These are phyloP conservation scores for Xestia sexstrigata DNA, from an alignment of 2,888 invertebrate species.

Conservation along the genomic window DNA sequence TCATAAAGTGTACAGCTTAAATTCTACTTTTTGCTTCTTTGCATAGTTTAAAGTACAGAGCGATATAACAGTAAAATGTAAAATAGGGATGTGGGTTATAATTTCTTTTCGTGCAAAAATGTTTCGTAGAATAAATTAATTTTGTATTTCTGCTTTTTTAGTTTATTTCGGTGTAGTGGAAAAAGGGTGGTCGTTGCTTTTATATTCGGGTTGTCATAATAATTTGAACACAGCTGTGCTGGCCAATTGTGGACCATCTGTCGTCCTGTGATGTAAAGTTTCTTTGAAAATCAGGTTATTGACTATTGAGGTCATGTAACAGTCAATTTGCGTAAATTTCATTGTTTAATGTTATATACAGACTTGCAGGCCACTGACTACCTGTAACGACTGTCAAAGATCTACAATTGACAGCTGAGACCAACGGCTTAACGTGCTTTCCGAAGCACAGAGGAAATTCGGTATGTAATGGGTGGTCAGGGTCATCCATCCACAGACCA, in stretches of 20 bases:
- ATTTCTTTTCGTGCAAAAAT: constrained; percentile 31
- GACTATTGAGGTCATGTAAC: background rate
- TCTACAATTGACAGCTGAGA: background rate
- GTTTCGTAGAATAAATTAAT: constrained; percentile 13
- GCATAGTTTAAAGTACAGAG: constrained; percentile 25
- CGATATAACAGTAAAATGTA: constrained; percentile 29
- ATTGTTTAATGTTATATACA: background rate
- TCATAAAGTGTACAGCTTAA: constrained; percentile 25
- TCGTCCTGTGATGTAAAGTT: background rate
- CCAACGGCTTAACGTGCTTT: background rate
- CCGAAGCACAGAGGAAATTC: background rate
- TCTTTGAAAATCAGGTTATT: background rate
- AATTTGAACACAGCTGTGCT: background rate
- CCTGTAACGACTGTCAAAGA: background rate
- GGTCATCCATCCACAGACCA: background rate
- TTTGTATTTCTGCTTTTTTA: constrained; percentile 13
- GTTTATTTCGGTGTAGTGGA: constrained; percentile 8
- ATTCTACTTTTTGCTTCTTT: constrained; percentile 15
- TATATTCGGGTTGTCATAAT: background rate
- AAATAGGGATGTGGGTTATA: constrained; percentile 34
- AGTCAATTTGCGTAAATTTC: background rate
- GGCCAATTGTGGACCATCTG: background rate
- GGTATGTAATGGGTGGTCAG: background rate
- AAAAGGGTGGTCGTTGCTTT: background rate
- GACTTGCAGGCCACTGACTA: background rate